phyloP scores from a whole-genome alignment of 1,140 invertebrate species.

The Pogonomyrmex californicus region DNA sequence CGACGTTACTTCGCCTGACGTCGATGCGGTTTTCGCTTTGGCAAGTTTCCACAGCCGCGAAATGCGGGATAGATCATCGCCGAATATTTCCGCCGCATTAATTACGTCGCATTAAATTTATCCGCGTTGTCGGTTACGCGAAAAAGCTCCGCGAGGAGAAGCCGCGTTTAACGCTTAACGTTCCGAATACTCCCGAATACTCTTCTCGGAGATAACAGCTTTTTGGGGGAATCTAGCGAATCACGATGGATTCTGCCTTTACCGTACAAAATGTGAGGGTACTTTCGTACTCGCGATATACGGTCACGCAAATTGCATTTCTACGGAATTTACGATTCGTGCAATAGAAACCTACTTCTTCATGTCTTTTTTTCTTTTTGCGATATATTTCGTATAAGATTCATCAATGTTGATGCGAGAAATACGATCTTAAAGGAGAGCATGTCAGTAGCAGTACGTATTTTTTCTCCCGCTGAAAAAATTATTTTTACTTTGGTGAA shows the following conservation, averaged over 20 bases:
- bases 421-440: constrained; percentile 38
- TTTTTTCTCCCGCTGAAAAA: not conserved
- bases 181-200: not conserved
- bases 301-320: constrained; percentile 22
- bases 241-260: not conserved
- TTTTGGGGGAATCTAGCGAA: not conserved
- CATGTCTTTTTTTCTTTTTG: not conserved
- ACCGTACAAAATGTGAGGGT: not conserved
- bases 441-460: not conserved
- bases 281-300: constrained; percentile 37
- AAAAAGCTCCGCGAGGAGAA: not conserved
- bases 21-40: constrained; percentile 40
- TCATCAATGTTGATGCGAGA: not conserved
- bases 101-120: constrained; percentile 51
- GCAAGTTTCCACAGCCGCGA: constrained; percentile 27
- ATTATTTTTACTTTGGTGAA: not conserved
- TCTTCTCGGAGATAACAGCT: not conserved
- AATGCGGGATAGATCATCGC: constrained; percentile 31
- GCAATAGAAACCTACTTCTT: not conserved
- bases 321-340: constrained; percentile 42
- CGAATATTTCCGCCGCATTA: constrained; percentile 39
- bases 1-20: not conserved
- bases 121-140: constrained; percentile 6
- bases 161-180: constrained; percentile 1
- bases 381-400: constrained; percentile 9